A percentile compares a stretch with the other conserved stretches of the same genome.
Conservation (phyloP, 1,140 invertebrate genomes). For the Nymphalis io region DNA sequence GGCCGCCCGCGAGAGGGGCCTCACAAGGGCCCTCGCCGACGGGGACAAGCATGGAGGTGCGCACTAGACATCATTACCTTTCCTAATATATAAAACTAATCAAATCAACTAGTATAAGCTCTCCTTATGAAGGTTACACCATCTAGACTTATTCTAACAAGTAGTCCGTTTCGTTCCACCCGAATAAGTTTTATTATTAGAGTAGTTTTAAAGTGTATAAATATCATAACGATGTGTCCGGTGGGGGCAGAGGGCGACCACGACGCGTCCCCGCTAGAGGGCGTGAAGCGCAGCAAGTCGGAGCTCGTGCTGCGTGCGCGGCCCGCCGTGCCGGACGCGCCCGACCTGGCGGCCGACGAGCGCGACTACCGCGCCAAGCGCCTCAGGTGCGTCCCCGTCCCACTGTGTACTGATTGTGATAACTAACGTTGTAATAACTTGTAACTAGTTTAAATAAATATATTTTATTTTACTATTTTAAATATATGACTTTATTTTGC, state of each 20-base stretch:
- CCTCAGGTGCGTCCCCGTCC: conserved; percentile 48
- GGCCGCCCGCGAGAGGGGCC: conserved; percentile 72
- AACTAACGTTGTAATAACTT: too few species aligned
- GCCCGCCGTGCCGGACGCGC: conserved; percentile 56
- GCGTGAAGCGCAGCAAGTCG: conserved; percentile 76
- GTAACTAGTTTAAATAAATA: too few species aligned
- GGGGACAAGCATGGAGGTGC: conserved; percentile 20
- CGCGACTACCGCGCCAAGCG: conserved; percentile 58
- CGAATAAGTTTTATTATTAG: too few species aligned
- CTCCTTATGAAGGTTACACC: too few species aligned
- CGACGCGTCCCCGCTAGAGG: conserved; percentile 54
- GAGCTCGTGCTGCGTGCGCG: conserved; percentile 61
- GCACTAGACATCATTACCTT: neutral
- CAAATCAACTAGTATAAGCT: too few species aligned
- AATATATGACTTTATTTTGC: too few species aligned
- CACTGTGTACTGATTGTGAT: neutral
- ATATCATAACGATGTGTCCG: too few species aligned
- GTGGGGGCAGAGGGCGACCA: conserved; percentile 38
- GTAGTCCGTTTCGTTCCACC: too few species aligned
- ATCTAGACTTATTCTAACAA: too few species aligned
- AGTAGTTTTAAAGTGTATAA: too few species aligned
- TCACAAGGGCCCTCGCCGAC: conserved; percentile 65
- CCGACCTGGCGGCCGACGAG: conserved; percentile 68
- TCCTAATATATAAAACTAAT: too few species aligned
- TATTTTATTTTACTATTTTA: too few species aligned